These are phyloP conservation scores for Laupala kohalensis DNA, from an alignment of 1,140 invertebrate species.

Conservation along the genomic window DNA sequence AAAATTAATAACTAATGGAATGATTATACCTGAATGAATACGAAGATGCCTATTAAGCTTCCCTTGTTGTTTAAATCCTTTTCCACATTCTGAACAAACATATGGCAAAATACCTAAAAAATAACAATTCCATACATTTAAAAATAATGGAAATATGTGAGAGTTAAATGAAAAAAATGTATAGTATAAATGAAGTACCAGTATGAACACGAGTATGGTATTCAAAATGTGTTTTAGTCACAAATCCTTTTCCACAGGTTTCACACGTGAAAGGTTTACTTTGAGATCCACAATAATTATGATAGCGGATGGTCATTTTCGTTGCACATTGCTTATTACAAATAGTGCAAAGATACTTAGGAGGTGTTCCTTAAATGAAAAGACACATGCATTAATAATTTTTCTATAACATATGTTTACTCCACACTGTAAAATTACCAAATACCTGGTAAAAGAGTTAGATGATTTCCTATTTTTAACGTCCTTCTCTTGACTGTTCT, in stretches of 20 bases:
- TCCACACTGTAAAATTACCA: neutral
- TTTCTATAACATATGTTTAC: neutral
- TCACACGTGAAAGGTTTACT: conserved; percentile 20
- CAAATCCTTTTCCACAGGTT: conserved; percentile 21
- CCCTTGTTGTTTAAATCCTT: conserved; percentile 27
- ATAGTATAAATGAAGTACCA: conserved; percentile 27
- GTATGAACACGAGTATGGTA: conserved; percentile 26
- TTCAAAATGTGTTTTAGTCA: conserved; percentile 21
- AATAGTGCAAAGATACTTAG: conserved; percentile 31
- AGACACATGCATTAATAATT: neutral
- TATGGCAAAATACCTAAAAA: conserved; percentile 23
- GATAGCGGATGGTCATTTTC: conserved; percentile 19
- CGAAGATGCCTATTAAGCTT: conserved; percentile 27
- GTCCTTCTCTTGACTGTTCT: too few relatives aligned
- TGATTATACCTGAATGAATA: conserved; percentile 23
- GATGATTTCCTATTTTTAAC: neutral
- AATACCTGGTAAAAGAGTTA: neutral
- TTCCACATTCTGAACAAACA: conserved; percentile 26
- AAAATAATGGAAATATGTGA: neutral
- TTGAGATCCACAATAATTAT: conserved; percentile 20
- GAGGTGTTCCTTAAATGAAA: conserved; percentile 16
- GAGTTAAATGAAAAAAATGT: neutral
- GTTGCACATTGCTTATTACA: conserved; percentile 40
- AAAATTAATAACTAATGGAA: too few relatives aligned
- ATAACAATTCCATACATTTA: neutral